Percentiles rank a stretch among this genome's conserved stretches.
These are phyloP conservation scores for Spodoptera picta DNA, from an alignment of 2,888 invertebrate species.

Conservation along the genomic window DNA sequence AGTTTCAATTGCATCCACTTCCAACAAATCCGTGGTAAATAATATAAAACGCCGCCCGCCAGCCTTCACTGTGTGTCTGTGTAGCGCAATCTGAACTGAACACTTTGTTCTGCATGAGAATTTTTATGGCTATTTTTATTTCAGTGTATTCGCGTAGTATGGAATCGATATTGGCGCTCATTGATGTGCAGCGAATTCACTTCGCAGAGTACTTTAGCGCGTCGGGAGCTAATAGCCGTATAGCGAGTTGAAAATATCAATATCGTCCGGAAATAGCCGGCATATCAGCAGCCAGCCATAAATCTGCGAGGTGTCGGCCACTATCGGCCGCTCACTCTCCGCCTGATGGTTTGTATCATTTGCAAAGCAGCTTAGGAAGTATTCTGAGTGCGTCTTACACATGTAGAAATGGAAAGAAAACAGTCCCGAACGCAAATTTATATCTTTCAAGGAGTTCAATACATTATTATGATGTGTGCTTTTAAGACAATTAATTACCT, in stretches of 20 bases:
- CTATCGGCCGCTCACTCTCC: conserved; percentile 83
- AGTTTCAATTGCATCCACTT: conserved; percentile 58
- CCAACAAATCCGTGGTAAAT: conserved; percentile 60
- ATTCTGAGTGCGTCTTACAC: conserved; percentile 69
- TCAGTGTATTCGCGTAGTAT: conserved; percentile 34
- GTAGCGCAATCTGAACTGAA: conserved; percentile 35
- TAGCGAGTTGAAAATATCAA: conserved; percentile 81
- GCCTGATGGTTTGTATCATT: conserved; percentile 87
- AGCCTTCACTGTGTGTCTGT: conserved; percentile 46
- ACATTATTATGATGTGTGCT: conserved; percentile 38
- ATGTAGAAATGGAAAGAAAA: conserved; percentile 52
- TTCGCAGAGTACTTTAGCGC: conserved; percentile 80
- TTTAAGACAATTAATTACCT: conserved; percentile 45
- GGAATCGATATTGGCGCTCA: conserved; percentile 46
- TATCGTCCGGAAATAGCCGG: conserved; percentile 81
- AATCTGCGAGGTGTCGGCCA: conserved; percentile 85
- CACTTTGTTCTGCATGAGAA: conserved; percentile 44
- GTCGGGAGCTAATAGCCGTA: conserved; percentile 80
- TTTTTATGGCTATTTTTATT: conserved; percentile 48
- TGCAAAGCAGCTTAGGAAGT: conserved; percentile 85
- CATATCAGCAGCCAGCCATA: conserved; percentile 77
- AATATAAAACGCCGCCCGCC: conserved; percentile 54
- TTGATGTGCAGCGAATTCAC: conserved; percentile 71
- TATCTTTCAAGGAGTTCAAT: conserved; percentile 48
- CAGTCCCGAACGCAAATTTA: conserved; percentile 49